These are phyloP conservation scores for Alligator sinensis DNA, from an alignment of 2,113 vertebrate species.

Conservation along the genomic window DNA sequence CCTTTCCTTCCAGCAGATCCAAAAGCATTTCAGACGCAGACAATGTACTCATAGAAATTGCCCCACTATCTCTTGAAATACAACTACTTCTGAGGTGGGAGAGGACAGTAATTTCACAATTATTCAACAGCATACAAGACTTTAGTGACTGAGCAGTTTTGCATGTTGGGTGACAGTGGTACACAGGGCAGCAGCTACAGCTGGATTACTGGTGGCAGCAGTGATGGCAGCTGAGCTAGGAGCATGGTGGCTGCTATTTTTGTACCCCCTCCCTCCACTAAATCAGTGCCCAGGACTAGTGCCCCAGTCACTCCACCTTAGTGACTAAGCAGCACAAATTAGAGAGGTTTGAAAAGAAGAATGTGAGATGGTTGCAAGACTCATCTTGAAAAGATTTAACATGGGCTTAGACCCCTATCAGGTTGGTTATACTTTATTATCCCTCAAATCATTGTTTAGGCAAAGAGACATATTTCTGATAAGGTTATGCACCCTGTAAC, in stretches of 20 bases:
- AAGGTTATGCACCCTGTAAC: conserved; percentile 15
- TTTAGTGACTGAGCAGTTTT: background rate
- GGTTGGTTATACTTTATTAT: background rate
- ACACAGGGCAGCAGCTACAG: too few relatives aligned
- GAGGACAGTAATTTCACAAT: background rate
- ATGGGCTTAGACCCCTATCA: background rate
- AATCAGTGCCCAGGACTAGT: too few relatives aligned
- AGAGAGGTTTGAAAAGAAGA: background rate
- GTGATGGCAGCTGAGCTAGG: too few relatives aligned
- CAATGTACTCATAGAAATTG: background rate
- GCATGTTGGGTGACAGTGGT: too few relatives aligned
- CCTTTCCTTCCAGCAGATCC: background rate
- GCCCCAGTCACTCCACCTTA: background rate
- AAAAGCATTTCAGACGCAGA: background rate
- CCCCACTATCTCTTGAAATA: background rate
- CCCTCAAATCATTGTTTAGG: conserved; percentile 7
- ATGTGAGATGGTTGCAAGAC: conserved; percentile 39
- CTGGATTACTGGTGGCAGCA: too few relatives aligned
- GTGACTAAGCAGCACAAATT: background rate
- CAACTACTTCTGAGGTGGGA: background rate
- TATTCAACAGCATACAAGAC: background rate
- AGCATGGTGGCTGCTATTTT: too few relatives aligned
- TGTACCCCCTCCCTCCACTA: too few relatives aligned
- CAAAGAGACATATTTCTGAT: conserved; percentile 47
- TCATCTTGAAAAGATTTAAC: conserved; percentile 9